Conservation (phyloP, 2,888 invertebrate genomes). For the Scaptomyza cyrtandrae region DNA sequence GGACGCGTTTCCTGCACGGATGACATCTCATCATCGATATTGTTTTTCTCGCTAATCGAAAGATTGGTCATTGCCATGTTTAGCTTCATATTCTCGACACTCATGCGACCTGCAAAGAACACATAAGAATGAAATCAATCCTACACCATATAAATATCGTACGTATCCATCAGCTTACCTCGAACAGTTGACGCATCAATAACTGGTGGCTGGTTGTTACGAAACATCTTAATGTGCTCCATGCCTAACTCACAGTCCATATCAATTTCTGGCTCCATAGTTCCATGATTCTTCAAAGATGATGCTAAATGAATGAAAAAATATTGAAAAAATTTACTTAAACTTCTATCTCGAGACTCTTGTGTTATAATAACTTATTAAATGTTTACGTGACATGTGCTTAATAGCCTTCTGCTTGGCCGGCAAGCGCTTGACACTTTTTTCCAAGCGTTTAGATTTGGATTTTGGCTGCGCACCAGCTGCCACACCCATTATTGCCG, state of each 20-base stretch:
- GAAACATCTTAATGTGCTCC: conserved; percentile 38
- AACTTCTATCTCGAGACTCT: not conserved
- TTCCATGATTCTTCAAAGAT: too few species aligned
- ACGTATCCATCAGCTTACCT: too few species aligned
- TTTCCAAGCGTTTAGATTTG: not conserved
- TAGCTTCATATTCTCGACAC: not conserved
- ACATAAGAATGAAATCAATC: not conserved
- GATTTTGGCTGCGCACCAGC: conserved; percentile 47
- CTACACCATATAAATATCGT: not conserved
- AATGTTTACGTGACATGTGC: not conserved
- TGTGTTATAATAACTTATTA: not conserved
- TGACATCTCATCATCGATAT: too few species aligned
- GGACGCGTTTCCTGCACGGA: conserved; percentile 1
- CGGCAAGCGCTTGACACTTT: not conserved
- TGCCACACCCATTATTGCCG: not conserved
- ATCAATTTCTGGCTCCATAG: conserved; percentile 30
- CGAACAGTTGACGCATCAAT: too few species aligned
- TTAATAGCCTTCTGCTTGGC: not conserved
- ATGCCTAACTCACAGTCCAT: conserved; percentile 58
- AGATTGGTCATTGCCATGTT: not conserved
- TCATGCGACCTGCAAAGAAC: not conserved
- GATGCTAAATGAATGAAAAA: conserved; percentile 13
- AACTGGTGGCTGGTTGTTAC: too few species aligned
- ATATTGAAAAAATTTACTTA: not conserved
- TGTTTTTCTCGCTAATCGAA: not conserved